A percentile compares a stretch with the other conserved stretches of the same genome.
phyloP scores from a whole-genome alignment of 2,888 invertebrate species.

The Poecilobothrus nobilitatus region DNA sequence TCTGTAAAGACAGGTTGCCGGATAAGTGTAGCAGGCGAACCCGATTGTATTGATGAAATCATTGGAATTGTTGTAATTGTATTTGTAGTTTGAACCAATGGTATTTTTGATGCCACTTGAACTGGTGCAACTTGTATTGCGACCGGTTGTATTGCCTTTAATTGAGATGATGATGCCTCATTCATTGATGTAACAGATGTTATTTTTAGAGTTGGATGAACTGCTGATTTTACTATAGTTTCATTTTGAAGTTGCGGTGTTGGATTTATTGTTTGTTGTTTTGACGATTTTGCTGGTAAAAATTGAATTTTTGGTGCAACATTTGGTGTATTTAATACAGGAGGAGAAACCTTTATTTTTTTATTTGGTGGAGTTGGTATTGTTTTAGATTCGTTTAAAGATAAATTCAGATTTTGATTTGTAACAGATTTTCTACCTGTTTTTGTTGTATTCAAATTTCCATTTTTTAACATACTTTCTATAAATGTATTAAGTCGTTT shows the following conservation, averaged over 20 bases:
- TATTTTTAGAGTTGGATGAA: neutral
- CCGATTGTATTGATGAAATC: slow-evolving; percentile 10
- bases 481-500: slow-evolving; percentile 36
- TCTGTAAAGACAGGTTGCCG: neutral
- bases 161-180: neutral
- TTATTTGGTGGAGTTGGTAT: neutral
- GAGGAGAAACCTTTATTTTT: neutral
- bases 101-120: neutral
- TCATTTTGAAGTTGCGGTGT: neutral
- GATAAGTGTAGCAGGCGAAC: neutral
- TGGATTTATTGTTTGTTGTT: neutral
- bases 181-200: slow-evolving; percentile 8
- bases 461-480: slow-evolving; percentile 8
- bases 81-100: neutral
- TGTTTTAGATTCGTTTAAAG: neutral
- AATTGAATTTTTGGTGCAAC: neutral
- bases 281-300: neutral
- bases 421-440: neutral
- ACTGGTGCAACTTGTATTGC: neutral
- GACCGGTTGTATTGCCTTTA: neutral
- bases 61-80: neutral
- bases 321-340: neutral
- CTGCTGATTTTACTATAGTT: neutral
- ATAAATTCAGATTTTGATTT: neutral
- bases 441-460: neutral